Evolutionary conservation across 2,797 vertebrate genomes (phyloP).

Genomic region (Anableps anableps): DNA sequence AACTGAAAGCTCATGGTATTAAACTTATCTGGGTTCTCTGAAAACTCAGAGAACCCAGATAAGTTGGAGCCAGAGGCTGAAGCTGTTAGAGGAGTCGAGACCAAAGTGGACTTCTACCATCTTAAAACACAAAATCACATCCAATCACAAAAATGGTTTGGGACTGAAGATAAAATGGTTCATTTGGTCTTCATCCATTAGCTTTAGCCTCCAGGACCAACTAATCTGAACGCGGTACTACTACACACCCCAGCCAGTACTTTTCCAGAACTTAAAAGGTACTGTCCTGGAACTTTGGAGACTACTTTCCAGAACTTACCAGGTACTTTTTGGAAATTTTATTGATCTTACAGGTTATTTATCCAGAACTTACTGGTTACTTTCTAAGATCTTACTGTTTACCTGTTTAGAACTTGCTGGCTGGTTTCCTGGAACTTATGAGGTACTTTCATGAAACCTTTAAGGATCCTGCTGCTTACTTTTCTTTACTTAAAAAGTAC

Average conservation of each 20-base stretch:
- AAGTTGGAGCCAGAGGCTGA: neutral
- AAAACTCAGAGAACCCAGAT: slow-evolving; percentile 1
- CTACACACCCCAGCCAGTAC: neutral
- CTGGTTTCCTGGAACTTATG: neutral
- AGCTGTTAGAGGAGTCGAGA: neutral
- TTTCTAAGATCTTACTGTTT: neutral
- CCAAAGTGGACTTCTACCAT: neutral
- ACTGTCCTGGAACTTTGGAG: neutral
- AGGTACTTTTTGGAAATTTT: neutral
- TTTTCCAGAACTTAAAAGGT: neutral
- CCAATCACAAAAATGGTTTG: neutral
- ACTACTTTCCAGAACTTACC: neutral
- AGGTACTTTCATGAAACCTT: neutral
- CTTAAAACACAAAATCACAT: neutral
- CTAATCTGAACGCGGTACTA: neutral
- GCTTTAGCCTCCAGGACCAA: neutral
- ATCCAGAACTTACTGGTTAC: neutral
- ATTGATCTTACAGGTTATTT: neutral
- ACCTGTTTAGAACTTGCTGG: neutral
- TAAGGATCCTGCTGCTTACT: neutral
- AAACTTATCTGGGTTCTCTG: no score
- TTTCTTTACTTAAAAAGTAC: neutral
- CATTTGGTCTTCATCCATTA: neutral
- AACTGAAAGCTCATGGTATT: neutral
- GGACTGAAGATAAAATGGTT: neutral